Conservation (phyloP, 2,888 invertebrate genomes). For the Eristalis arbustorum region DNA sequence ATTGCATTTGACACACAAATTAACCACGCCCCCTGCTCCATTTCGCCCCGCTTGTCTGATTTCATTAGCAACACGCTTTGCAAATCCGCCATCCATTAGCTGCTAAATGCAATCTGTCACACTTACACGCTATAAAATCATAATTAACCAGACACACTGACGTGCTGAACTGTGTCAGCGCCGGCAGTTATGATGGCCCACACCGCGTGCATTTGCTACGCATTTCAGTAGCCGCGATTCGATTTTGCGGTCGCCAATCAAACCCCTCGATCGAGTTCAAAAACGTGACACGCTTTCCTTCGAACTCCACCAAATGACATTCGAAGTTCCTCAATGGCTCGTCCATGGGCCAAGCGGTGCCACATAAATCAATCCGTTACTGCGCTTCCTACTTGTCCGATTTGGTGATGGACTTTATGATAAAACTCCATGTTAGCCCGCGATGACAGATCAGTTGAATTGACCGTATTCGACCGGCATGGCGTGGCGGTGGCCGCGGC, state of each 20-base stretch:
- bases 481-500: background rate
- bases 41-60: background rate
- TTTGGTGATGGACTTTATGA: background rate
- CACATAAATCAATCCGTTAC: background rate
- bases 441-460: slow-evolving; percentile 1
- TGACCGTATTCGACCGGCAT: background rate
- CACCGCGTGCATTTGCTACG: background rate
- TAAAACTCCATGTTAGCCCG: background rate
- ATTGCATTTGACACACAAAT: slow-evolving; percentile 33
- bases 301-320: background rate
- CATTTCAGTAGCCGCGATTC: background rate
- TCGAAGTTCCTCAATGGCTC: background rate
- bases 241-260: background rate
- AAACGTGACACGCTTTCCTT: slow-evolving; percentile 30
- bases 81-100: background rate
- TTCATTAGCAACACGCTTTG: background rate
- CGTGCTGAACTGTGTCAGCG: slow-evolving; percentile 55
- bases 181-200: slow-evolving; percentile 44
- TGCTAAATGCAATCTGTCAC: slow-evolving; percentile 41
- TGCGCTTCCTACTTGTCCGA: slow-evolving; percentile 28
- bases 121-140: slow-evolving; percentile 26
- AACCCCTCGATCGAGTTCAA: background rate
- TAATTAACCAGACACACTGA: slow-evolving; percentile 27
- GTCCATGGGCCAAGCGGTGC: background rate
- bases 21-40: slow-evolving; percentile 39